Evolutionary conservation across 2,113 vertebrate genomes (phyloP), one percentile per base, ranked within the genome.

Genomic region (Gadus macrocephalus): DNA sequence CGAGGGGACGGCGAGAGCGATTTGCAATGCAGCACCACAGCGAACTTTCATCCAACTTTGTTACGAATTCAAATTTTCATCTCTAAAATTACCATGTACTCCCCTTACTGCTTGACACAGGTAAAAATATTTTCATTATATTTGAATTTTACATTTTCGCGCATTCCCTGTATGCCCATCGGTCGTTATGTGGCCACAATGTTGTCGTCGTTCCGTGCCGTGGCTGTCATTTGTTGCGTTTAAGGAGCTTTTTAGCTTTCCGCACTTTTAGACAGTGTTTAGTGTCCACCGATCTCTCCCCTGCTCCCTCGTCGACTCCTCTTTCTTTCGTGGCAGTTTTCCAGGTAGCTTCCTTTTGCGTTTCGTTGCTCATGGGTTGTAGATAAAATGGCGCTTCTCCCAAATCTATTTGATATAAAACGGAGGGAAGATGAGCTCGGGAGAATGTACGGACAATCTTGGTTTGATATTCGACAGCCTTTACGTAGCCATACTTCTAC

Each of bases 61-160:
- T 81, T 77, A 83, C 80, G 85, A 75, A 77, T 87, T 87, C 81
- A 80, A 81, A 74, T 73, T 84, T 81, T 76, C 83, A 79, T 76
- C 85, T 85, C 83, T 89, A 90, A 89, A 87, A 9, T 58, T 82
- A 76, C 88, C 80, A 93, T 93, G 92, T 93, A 93, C 78, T 93
- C 92, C 73, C 92, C 91, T 63, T 93, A 93, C 91, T 93, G 92
- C 90, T 74, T 93, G 86, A 93, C 92, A 88, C 92, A 93, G 92
- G 92, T 93, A 93, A 62, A 20, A 19, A 31, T 12, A 62, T 66
- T 15, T 25, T 25, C 22, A 11, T 28, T 28, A 7, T 61, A 22
- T 61, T 25, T 22, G 59, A 20, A 20, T 19, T 12, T 25, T 6
- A 8, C 17, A 12, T 61, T 61, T 20, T 61, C n/a, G 59, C 3